Evolutionary conservation across 1,140 invertebrate species (phyloP).

Genomic region (Rhagoletis pomonella): DNA sequence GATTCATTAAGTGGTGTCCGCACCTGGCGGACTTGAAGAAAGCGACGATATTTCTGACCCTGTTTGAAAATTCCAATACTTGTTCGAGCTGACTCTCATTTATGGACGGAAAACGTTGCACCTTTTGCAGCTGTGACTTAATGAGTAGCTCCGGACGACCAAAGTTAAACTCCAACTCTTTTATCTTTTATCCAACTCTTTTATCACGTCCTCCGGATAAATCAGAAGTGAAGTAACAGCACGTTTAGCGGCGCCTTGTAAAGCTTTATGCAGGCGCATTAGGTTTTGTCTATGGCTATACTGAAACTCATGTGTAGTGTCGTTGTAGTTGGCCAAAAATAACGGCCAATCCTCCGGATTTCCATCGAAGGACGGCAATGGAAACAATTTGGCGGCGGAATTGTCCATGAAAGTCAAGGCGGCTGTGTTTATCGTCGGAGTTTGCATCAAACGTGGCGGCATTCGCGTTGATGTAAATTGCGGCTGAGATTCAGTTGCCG

Average conservation of each 20-base stretch:
- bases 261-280: too few species aligned
- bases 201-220: not conserved
- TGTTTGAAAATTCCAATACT: not conserved
- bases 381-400: slow-evolving; percentile 9
- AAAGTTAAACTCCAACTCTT: slow-evolving; percentile 2
- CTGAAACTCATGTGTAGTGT: not conserved
- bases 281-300: not conserved
- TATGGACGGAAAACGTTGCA: slow-evolving; percentile 22
- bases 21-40: too few species aligned
- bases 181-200: too few species aligned
- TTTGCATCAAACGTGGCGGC: not conserved
- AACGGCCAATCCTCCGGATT: slow-evolving; percentile 48
- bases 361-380: slow-evolving; percentile 28
- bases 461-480: not conserved
- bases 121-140: slow-evolving; percentile 19
- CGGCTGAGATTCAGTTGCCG: not conserved
- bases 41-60: too few species aligned
- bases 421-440: not conserved
- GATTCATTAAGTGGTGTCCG: too few species aligned
- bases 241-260: not conserved
- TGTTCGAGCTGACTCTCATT: slow-evolving; percentile 23
- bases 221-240: slow-evolving; percentile 21
- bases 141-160: slow-evolving; percentile 30
- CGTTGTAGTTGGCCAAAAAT: not conserved
- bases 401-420: not conserved